Evolutionary conservation across 2,797 vertebrate species (phyloP).

Genomic region (Thripadectes ignobilis): DNA sequence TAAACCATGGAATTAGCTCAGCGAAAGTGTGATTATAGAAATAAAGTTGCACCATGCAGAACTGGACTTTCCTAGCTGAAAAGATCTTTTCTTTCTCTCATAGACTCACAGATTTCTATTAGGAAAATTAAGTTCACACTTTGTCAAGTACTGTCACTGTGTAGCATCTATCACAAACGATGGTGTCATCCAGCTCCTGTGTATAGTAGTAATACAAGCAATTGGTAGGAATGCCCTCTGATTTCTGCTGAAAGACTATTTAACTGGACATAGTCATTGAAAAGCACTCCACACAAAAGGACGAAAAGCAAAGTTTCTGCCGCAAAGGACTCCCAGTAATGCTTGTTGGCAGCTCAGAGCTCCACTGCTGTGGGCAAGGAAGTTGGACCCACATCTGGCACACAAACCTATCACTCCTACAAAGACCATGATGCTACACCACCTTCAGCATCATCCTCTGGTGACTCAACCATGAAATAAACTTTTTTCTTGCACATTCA

Average conservation of each 20-base stretch:
- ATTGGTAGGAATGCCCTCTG: neutral
- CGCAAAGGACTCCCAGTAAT: neutral
- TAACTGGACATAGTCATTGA: neutral
- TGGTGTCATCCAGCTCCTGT: neutral
- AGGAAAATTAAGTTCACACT: neutral
- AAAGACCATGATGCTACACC: neutral
- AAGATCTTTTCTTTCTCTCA: neutral
- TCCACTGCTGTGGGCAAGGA: neutral
- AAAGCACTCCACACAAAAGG: neutral
- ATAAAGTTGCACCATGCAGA: neutral
- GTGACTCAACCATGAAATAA: neutral
- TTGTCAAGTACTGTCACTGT: neutral
- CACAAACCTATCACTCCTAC: neutral
- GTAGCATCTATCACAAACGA: neutral
- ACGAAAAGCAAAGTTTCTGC: neutral
- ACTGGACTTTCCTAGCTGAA: neutral
- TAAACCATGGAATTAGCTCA: neutral
- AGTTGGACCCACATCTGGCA: neutral
- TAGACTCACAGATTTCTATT: neutral
- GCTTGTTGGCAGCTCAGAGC: neutral
- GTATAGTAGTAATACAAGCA: neutral
- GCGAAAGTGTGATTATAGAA: neutral
- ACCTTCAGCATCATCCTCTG: neutral
- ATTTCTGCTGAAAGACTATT: neutral
- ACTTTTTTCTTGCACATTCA: neutral